Evolutionary conservation across 2,113 vertebrate genomes (phyloP).

Genomic region (Xyrauchen texanus): DNA sequence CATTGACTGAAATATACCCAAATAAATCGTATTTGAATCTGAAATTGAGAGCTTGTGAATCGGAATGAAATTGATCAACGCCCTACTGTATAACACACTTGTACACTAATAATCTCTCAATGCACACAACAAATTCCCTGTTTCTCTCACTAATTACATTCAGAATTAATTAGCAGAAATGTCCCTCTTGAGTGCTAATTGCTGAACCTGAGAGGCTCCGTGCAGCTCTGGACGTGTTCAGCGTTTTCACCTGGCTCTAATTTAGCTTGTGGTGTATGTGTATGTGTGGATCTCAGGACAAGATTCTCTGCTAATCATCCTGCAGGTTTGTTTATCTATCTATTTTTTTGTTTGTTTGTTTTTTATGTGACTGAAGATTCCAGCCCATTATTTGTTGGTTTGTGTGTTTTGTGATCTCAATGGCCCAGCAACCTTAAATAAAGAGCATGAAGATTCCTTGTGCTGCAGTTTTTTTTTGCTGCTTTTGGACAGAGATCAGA

Average conservation of each 20-base stretch:
- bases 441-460: not conserved
- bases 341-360: not conserved
- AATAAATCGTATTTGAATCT: no score
- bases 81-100: constrained; percentile 6
- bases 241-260: constrained; percentile 11
- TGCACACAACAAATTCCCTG: constrained; percentile 43
- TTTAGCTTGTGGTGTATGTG: not conserved
- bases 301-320: not conserved
- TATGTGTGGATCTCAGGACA: constrained; percentile 2
- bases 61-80: no score
- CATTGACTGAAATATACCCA: no score
- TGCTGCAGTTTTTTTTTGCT: no score
- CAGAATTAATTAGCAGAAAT: constrained; percentile 25
- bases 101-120: constrained; percentile 54
- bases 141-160: not conserved
- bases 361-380: not conserved
- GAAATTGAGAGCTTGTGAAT: no score
- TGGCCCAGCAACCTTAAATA: not conserved
- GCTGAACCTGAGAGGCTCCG: constrained; percentile 6
- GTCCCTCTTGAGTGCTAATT: constrained; percentile 37
- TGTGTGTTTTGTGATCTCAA: not conserved
- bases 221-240: constrained; percentile 17
- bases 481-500: no score
- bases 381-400: not conserved
- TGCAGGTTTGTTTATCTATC: not conserved